phyloP scores from a whole-genome alignment of 2,888 invertebrate species.

The Lutraria lutraria region DNA sequence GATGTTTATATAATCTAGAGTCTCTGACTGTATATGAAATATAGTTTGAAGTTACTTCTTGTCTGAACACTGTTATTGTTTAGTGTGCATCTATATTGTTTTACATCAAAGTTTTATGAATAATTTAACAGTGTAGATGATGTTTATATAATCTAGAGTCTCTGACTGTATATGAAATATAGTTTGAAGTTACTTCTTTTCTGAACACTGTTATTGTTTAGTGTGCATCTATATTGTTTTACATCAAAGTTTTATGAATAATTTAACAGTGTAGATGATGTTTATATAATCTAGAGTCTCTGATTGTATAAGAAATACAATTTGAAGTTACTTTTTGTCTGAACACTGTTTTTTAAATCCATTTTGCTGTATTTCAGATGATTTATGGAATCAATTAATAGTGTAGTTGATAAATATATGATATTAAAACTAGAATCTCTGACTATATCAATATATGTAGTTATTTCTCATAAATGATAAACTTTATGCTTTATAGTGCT shows the following conservation, averaged over 20 bases:
- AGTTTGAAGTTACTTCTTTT: not conserved
- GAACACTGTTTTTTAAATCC: not conserved
- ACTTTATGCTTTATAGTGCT: too few species aligned
- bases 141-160: not conserved
- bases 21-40: conserved; percentile 10
- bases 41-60: not conserved
- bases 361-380: too few species aligned
- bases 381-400: too few species aligned
- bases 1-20: not conserved
- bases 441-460: too few species aligned
- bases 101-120: too few species aligned
- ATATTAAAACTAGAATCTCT: too few species aligned
- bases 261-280: conserved; percentile 40
- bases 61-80: conserved; percentile 21
- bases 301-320: conserved; percentile 22
- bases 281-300: conserved; percentile 28
- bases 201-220: too few species aligned
- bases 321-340: conserved; percentile 21
- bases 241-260: too few species aligned
- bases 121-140: not conserved
- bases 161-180: conserved; percentile 3
- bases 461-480: not conserved
- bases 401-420: too few species aligned
- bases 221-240: too few species aligned
- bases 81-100: too few species aligned